Evolutionary conservation across 2,797 vertebrate species (phyloP).

Genomic region (Squalus acanthias): DNA sequence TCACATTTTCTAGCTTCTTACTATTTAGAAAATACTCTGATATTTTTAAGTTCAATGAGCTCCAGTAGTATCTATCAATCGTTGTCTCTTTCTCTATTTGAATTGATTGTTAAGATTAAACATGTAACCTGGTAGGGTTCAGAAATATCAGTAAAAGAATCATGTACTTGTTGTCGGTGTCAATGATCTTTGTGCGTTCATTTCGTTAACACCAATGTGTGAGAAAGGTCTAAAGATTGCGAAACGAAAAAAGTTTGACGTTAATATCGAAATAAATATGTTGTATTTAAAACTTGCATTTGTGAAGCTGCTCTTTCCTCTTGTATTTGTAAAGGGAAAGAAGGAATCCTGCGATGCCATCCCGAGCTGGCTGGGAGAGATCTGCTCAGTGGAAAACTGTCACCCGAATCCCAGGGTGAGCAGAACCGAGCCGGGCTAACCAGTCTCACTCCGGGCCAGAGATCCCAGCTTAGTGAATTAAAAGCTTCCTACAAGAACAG

Average conservation of each 20-base stretch:
- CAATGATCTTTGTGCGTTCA: background rate
- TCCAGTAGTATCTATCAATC: too few relatives aligned
- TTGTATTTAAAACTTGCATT: background rate
- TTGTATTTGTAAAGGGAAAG: conserved; percentile 56
- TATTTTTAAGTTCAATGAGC: too few relatives aligned
- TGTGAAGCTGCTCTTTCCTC: background rate
- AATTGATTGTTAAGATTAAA: too few relatives aligned
- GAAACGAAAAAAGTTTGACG: background rate
- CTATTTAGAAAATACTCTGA: background rate
- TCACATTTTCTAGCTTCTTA: background rate
- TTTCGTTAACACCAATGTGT: background rate
- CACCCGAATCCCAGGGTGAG: conserved; percentile 62
- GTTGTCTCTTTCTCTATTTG: too few relatives aligned
- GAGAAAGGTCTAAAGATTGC: background rate
- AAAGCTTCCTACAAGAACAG: conserved; percentile 65
- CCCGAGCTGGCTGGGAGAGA: conserved; percentile 71
- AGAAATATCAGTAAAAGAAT: background rate
- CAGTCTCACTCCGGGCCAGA: conserved; percentile 50
- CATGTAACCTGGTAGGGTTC: too few relatives aligned
- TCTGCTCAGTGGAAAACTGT: conserved; percentile 59
- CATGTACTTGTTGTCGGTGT: background rate
- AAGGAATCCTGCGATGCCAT: conserved; percentile 73
- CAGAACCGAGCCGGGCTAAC: conserved; percentile 62
- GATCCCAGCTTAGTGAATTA: conserved; percentile 51
- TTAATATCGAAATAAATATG: background rate